Base-by-base conservation (phyloP, 1,140 invertebrate species). In the Hylaeus volcanicus region DNA sequence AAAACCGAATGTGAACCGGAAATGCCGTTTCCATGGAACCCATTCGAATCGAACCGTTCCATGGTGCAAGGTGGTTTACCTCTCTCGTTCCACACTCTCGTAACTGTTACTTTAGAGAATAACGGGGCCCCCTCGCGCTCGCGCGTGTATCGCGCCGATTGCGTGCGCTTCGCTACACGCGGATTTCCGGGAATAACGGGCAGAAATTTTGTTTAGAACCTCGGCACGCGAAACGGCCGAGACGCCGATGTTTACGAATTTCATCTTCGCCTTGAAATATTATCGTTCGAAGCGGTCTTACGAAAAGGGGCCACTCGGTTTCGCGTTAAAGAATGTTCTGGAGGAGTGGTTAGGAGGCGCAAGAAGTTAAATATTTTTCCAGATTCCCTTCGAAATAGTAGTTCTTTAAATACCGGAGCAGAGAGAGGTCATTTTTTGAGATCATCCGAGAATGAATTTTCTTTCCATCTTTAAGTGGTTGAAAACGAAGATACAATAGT, bases 1-100 rank as follows among this genome's bases (percentile, higher is more conserved):
- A 82, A 83, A 83, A 85, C 85, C 82, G 83, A 86, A 90, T 90
- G 90, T 90, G 87, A 91, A 90, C 90, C 90, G 90, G 90, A 91
- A 91, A 87, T 87, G 83, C 83, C 88, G 90, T 90, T 88, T 90
- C 89, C 89, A 90, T 87, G 89, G 88, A 83, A 83, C 79, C 85
- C 86, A 86, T 88, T 85, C 80, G 89, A 86, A 90, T 90, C 89
- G 86, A 90, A 89, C 55, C 71, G 68, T 74, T 73, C 73, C 81
- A 71, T 64, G 48, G 58, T 55, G 69, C 79, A 84, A 75, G 89
- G 86, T 89, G 85, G 69, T 86, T 88, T 48, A 64, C 56, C 64
- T 51, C 75, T 15, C 70, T 6, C 70, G 63, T 11, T 53, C 72
- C 14, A 15, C 37, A 66, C 77, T 69, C 66, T 65, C 63, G 88